Conservation (phyloP, 2,888 invertebrate species). For the Dryobotodes eremita region DNA sequence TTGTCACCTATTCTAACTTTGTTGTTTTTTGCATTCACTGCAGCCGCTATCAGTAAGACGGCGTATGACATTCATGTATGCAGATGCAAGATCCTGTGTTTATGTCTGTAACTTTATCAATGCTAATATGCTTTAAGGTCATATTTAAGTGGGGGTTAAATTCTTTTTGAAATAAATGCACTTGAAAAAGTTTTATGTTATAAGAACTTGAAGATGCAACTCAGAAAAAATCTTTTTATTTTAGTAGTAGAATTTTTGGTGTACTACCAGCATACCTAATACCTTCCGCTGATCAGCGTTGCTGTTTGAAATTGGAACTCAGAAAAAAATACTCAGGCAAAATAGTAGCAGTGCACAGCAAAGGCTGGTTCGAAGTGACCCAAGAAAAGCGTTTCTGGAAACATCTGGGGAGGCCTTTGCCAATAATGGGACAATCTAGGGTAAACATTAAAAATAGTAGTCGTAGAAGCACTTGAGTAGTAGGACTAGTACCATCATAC, state of each 20-base stretch:
- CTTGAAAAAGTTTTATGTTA: neutral
- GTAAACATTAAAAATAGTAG: neutral
- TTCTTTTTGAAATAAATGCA: neutral
- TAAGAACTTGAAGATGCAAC: neutral
- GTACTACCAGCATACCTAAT: neutral
- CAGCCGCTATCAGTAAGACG: neutral
- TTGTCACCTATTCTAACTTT: neutral
- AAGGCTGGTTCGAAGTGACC: neutral
- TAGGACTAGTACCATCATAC: neutral
- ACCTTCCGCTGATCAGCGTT: neutral
- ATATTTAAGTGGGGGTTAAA: neutral
- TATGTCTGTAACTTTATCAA: slow-evolving; percentile 28
- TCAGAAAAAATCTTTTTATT: neutral
- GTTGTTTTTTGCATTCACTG: neutral
- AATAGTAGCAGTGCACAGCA: neutral
- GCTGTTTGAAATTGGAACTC: too few relatives aligned
- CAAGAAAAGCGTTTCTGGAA: neutral
- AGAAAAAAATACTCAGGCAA: neutral
- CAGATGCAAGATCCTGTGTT: slow-evolving; percentile 7
- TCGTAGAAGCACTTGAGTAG: neutral
- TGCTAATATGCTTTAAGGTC: slow-evolving; percentile 32
- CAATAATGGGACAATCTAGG: neutral
- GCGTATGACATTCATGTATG: neutral
- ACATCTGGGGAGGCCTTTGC: neutral
- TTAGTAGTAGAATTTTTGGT: neutral